Evolutionary conservation across 2,888 invertebrate species (phyloP).

Genomic region (Trilocha varians): DNA sequence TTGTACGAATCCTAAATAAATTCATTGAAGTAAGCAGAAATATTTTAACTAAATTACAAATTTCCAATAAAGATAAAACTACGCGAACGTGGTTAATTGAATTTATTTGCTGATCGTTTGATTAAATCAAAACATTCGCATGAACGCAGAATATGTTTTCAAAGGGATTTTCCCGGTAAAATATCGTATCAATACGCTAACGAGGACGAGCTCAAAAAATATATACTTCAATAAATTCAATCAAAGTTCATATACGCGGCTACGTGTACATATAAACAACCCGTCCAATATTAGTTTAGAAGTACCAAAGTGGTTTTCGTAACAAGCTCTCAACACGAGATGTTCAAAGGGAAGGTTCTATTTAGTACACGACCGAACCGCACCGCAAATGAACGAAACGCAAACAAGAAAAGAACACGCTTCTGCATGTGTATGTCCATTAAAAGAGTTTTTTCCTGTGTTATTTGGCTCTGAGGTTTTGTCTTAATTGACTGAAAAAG

Average conservation of each 20-base stretch:
- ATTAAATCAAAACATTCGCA: neutral
- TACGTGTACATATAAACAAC: neutral
- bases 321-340: neutral
- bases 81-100: no score
- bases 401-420: neutral
- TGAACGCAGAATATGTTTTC: neutral
- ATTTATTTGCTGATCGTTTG: no score
- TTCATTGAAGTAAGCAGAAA: no score
- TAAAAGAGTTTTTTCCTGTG: neutral
- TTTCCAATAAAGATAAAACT: no score
- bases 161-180: neutral
- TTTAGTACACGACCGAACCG: neutral
- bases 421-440: neutral
- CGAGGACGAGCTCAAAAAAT: neutral
- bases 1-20: no score
- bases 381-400: neutral
- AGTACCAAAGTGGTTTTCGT: constrained; percentile 1
- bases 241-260: neutral
- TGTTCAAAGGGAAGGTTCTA: constrained; percentile 2
- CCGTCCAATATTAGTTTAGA: constrained; percentile 3
- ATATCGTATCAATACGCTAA: neutral
- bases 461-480: neutral
- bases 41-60: no score
- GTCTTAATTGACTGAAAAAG: no score
- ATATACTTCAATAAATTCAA: neutral